Percentiles rank a stretch among this genome's conserved stretches.
Conservation (phyloP, 2,113 vertebrate species). For the Lagopus muta region DNA sequence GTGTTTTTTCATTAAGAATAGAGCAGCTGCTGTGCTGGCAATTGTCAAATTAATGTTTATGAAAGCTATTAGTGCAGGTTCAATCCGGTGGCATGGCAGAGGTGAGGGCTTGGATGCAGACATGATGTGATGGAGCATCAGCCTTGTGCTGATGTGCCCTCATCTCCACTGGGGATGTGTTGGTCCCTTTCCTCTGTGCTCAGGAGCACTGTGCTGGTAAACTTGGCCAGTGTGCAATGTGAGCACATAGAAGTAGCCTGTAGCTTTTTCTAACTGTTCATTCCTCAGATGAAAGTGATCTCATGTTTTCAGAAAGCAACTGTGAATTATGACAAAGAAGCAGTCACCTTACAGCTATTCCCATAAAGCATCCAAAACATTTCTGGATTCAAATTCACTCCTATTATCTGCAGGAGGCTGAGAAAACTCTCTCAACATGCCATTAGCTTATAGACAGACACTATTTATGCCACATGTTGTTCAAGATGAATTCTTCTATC, state of each 20-base stretch:
- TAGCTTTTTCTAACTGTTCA: not conserved
- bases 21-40: constrained; percentile 68
- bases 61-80: constrained; percentile 39
- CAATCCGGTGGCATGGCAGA: not conserved
- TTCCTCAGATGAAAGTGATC: not conserved
- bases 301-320: not conserved
- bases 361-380: not conserved
- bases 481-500: not conserved
- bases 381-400: not conserved
- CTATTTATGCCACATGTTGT: not conserved
- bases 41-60: constrained; percentile 60
- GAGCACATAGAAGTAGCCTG: not conserved
- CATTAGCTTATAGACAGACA: not conserved
- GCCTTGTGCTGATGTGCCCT: not conserved
- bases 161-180: not conserved
- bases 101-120: not conserved
- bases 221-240: not conserved
- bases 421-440: not conserved
- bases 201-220: not conserved
- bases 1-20: constrained; percentile 75
- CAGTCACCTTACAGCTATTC: not conserved
- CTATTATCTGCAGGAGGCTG: not conserved
- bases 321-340: not conserved
- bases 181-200: not conserved
- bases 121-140: not conserved